These are phyloP conservation scores for Dermolepida albohirtum DNA, from an alignment of 2,888 invertebrate genomes.

Conservation along the genomic window DNA sequence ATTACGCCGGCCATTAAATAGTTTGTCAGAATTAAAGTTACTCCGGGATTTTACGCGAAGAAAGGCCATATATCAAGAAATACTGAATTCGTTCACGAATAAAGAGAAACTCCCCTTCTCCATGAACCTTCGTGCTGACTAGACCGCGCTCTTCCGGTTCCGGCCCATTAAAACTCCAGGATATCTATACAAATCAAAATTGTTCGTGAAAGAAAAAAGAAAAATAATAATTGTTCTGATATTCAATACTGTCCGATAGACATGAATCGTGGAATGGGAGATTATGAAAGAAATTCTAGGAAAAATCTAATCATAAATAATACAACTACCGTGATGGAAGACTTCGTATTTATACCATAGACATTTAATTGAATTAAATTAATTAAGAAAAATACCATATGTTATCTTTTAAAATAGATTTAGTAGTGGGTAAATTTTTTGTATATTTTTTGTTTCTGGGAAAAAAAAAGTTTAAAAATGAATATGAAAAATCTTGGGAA, in stretches of 20 bases:
- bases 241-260: constrained; percentile 28
- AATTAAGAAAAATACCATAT: no score
- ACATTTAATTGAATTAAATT: no score
- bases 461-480: no score
- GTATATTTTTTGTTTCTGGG: no score
- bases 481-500: no score
- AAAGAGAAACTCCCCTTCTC: constrained; percentile 40
- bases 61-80: constrained; percentile 49
- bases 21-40: constrained; percentile 53
- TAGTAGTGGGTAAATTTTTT: no score
- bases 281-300: neutral
- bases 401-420: no score
- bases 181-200: constrained; percentile 51
- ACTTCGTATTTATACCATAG: no score
- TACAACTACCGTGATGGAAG: no score
- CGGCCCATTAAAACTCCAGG: constrained; percentile 54
- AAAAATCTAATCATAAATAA: no score
- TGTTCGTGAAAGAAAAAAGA: constrained; percentile 41
- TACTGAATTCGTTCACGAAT: constrained; percentile 38
- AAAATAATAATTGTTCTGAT: constrained; percentile 44
- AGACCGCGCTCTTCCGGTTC: constrained; percentile 51
- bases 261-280: constrained; percentile 19
- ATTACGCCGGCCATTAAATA: constrained; percentile 47
- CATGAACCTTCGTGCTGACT: constrained; percentile 35
- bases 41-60: constrained; percentile 45